Percentiles rank a stretch among this genome's conserved stretches.
phyloP scores from a whole-genome alignment of 2,113 vertebrate species.

The Bujurquina vittata region DNA sequence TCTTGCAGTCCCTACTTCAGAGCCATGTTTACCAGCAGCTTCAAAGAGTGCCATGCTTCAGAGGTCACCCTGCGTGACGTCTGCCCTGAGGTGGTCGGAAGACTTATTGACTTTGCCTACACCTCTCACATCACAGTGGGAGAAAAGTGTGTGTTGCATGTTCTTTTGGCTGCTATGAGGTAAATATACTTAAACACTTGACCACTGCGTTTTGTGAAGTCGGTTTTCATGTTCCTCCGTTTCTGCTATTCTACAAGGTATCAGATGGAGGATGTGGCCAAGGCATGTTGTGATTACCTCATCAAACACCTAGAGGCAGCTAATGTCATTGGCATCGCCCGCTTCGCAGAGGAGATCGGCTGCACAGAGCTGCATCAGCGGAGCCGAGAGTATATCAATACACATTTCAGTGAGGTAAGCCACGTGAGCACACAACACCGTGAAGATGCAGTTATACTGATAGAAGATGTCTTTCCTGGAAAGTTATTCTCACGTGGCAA shows the following conservation, averaged over 20 bases:
- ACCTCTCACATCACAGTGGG: conserved; percentile 84
- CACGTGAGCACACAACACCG: not conserved
- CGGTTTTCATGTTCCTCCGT: not conserved
- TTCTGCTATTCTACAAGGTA: conserved; percentile 55
- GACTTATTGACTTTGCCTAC: conserved; percentile 86
- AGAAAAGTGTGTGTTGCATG: conserved; percentile 82
- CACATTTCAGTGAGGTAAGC: conserved; percentile 84
- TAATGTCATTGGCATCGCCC: conserved; percentile 85
- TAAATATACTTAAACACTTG: conserved; percentile 27
- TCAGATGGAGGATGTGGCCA: conserved; percentile 84
- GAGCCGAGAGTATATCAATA: conserved; percentile 83
- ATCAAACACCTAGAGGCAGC: conserved; percentile 81
- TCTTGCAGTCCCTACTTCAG: conserved; percentile 85
- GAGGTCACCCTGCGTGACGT: conserved; percentile 83
- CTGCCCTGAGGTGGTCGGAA: conserved; percentile 81
- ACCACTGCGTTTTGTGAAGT: not conserved
- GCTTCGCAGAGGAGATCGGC: conserved; percentile 83
- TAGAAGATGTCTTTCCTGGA: not conserved
- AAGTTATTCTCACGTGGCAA: not conserved
- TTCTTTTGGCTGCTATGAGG: conserved; percentile 84
- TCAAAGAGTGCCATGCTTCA: conserved; percentile 78
- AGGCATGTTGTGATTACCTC: conserved; percentile 85
- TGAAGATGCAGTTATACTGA: not conserved
- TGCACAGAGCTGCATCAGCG: conserved; percentile 78
- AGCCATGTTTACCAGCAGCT: conserved; percentile 88